Evolutionary conservation across 2,113 vertebrate genomes (phyloP), one percentile per base, ranked within the genome.

Genomic region (Turnix velox): DNA sequence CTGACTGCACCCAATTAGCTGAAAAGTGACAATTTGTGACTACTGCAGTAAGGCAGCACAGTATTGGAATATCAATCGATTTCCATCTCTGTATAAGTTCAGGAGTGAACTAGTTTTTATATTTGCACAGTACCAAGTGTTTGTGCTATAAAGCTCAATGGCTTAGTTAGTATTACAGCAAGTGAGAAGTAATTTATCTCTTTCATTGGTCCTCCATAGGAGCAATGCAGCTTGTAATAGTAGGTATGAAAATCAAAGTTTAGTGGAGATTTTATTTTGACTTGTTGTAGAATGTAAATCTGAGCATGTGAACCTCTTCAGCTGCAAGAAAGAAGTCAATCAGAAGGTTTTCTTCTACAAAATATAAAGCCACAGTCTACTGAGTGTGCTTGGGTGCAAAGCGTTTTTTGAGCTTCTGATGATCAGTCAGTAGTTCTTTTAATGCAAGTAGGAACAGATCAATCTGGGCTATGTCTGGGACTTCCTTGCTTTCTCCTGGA

Each of bases 1-100:
- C 91, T 93, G 86, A 78, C 95, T 93, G 92, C 77, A 93, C 75
- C 95, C 92, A 93, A 75, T 96, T 96, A 95, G 87, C 87, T 91
- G 87, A 61, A 25, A 82, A 96, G 95, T 61, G 92, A 95, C 91
- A 87, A 91, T 96, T 96, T 92, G 96, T 92, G 91, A 46, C 88
- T 91, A 3, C 95, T 82, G 87, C 94, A 91, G 66, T 33, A 72
- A 78, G 77, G 94, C 18, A 5, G 76, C 68, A 54, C 75, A 45
- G 27, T 35, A n/a, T 72, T 79, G 78, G 87, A 93, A 94, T 91
- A 59, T 92, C 57, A 95, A 96, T 95, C 3, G n/a, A 69, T 92
- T 94, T 67, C 74, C 76, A 51, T 73, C 55, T 31, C 2, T 0
- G 12, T 61, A 2, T 43, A 69, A 82, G 86, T 72, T 91, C 49